These are phyloP conservation scores for Enteromius trimaculatus DNA, from an alignment of 2,797 vertebrate genomes.

Conservation along the genomic window DNA sequence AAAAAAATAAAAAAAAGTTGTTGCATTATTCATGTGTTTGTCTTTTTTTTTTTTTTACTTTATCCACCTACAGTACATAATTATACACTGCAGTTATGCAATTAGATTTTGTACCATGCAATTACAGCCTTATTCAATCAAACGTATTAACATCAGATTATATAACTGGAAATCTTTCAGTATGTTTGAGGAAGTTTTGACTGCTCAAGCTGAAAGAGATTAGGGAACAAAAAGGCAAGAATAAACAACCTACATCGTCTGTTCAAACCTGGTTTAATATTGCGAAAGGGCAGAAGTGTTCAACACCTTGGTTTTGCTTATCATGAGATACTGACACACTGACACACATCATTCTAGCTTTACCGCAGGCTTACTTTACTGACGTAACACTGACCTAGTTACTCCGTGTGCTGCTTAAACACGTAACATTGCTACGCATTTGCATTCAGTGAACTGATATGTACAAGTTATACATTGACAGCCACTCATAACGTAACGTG, in stretches of 20 bases:
- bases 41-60: slow-evolving; percentile 56
- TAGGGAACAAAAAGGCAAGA: slow-evolving; percentile 11
- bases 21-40: slow-evolving; percentile 69
- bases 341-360: slow-evolving; percentile 68
- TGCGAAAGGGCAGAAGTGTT: neutral
- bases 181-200: neutral
- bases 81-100: neutral
- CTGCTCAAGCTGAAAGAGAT: neutral
- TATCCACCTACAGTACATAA: neutral
- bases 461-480: neutral
- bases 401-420: slow-evolving; percentile 44
- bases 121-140: neutral
- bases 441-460: neutral
- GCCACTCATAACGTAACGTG: neutral
- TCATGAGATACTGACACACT: slow-evolving; percentile 66
- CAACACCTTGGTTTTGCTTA: neutral
- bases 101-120: neutral
- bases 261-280: neutral
- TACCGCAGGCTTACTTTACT: slow-evolving; percentile 62
- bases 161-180: too few species aligned
- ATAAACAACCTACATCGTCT: neutral
- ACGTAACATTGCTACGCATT: neutral
- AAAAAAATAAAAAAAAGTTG: slow-evolving; percentile 71
- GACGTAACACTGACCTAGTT: slow-evolving; percentile 76
- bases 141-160: neutral